Percentiles rank a stretch among this genome's conserved stretches.
These are phyloP conservation scores for Picus viridis DNA, from an alignment of 2,797 vertebrate species.

Conservation along the genomic window DNA sequence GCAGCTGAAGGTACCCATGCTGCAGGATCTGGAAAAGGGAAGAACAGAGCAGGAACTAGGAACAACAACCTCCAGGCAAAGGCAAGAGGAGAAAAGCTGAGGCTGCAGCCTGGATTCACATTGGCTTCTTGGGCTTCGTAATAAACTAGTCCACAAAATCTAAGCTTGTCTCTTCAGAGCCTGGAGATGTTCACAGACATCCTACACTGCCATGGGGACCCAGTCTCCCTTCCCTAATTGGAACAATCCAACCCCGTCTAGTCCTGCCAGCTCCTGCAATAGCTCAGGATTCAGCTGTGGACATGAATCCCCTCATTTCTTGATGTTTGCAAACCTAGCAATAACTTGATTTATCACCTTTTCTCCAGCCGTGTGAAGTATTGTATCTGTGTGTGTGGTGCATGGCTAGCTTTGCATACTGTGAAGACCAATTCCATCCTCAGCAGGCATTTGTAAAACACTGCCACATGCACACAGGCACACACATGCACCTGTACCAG, in stretches of 20 bases:
- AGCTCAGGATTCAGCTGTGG: neutral
- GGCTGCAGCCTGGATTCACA: accelerated
- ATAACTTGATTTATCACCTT: slow-evolving; percentile 19
- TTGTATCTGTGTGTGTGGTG: neutral
- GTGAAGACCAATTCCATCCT: slow-evolving; percentile 61
- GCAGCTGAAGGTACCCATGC: neutral
- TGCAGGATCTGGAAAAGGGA: neutral
- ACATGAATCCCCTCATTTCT: neutral
- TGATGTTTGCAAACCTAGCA: slow-evolving; percentile 35
- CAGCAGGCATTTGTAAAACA: slow-evolving; percentile 49
- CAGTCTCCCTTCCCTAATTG: neutral
- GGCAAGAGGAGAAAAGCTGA: neutral
- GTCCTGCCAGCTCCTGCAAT: neutral
- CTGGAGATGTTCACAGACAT: neutral
- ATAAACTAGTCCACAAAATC: neutral
- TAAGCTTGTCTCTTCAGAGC: neutral
- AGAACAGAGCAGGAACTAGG: neutral
- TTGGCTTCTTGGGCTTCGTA: neutral
- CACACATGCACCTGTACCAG: neutral
- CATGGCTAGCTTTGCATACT: slow-evolving; percentile 43
- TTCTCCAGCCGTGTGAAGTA: slow-evolving; percentile 42
- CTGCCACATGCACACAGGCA: neutral
- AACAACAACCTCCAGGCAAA: neutral
- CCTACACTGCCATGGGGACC: neutral
- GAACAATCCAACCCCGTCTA: neutral